Conservation (phyloP, 1,140 invertebrate genomes). For the Dolichoris vasculosae region DNA sequence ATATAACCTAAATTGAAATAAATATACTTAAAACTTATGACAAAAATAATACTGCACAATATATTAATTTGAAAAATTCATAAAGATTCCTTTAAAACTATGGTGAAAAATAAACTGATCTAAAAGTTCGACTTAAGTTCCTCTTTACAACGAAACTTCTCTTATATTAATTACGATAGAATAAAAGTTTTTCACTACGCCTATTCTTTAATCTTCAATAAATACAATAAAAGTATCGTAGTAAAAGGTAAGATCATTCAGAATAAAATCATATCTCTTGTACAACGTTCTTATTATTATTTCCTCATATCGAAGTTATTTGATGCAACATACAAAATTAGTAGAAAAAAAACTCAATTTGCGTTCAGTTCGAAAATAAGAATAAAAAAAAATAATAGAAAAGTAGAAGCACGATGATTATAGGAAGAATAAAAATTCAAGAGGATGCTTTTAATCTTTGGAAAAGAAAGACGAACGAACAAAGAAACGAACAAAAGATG, state of each 20-base stretch:
- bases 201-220: not conserved
- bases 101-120: not conserved
- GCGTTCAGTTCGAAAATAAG: not conserved
- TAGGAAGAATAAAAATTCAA: slow-evolving; percentile 2
- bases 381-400: not conserved
- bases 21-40: too few relatives aligned
- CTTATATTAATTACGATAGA: not conserved
- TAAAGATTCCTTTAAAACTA: not conserved
- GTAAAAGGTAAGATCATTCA: not conserved
- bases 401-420: not conserved
- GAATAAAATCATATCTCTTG: not conserved
- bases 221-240: slow-evolving; percentile 7
- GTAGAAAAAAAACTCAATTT: slow-evolving; percentile 24
- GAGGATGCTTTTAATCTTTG: slow-evolving; percentile 9
- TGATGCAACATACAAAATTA: not conserved
- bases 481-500: slow-evolving; percentile 40
- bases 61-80: not conserved
- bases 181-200: not conserved
- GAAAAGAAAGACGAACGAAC: slow-evolving; percentile 34
- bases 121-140: not conserved
- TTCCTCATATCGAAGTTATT: not conserved
- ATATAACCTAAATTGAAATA: too few relatives aligned
- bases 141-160: not conserved
- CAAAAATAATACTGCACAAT: too few relatives aligned
- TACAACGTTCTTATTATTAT: slow-evolving; percentile 16